Conservation (phyloP, 2,888 invertebrate species). For the Polietes domitor region DNA sequence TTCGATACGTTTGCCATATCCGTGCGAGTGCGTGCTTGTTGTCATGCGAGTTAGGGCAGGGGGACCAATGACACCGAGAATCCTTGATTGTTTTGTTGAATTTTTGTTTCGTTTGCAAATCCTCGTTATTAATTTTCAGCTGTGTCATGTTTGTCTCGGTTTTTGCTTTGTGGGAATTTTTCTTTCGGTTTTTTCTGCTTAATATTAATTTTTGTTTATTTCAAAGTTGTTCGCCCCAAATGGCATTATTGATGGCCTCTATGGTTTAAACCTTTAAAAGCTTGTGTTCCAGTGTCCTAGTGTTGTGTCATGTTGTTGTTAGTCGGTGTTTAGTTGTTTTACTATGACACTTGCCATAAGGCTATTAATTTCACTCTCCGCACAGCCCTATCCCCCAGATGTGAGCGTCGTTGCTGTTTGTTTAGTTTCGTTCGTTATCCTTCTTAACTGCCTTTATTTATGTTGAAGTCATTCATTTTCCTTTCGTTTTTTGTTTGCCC, state of each 20-base stretch:
- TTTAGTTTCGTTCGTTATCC: conserved; percentile 33
- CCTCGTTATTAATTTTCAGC: conserved; percentile 52
- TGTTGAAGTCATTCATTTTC: conserved; percentile 36
- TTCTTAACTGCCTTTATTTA: conserved; percentile 42
- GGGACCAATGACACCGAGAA: conserved; percentile 8
- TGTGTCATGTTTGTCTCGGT: conserved; percentile 36
- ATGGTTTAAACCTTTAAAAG: conserved; percentile 5
- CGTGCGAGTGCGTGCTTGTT: conserved; percentile 74
- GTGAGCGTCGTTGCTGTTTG: neutral
- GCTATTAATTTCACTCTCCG: conserved; percentile 24
- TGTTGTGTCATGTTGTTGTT: neutral
- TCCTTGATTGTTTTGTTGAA: conserved; percentile 47
- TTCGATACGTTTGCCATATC: conserved; percentile 70
- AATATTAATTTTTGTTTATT: conserved; percentile 38
- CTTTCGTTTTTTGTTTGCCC: neutral
- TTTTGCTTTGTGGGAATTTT: conserved; percentile 10
- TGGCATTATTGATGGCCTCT: conserved; percentile 60
- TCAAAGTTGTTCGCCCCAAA: conserved; percentile 23
- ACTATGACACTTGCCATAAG: conserved; percentile 28
- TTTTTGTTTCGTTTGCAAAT: conserved; percentile 45
- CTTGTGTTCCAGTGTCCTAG: neutral
- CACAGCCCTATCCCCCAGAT: neutral
- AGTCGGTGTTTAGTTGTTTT: conserved; percentile 19
- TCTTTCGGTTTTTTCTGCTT: neutral
- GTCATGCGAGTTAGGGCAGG: neutral